phyloP scores from a whole-genome alignment of 2,797 vertebrate genomes.

The Xenops minutus region DNA sequence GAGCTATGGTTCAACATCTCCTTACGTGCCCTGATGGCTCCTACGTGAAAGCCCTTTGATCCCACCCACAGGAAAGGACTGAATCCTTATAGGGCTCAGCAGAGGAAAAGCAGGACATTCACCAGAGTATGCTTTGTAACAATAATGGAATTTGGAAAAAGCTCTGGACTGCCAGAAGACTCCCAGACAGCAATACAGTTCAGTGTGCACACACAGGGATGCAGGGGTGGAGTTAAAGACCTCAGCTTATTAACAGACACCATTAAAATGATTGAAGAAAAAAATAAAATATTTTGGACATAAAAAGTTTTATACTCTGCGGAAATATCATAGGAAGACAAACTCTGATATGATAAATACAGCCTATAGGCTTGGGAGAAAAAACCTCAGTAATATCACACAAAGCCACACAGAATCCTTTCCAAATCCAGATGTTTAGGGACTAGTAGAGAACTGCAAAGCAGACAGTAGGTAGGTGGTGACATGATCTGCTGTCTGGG shows the following conservation, averaged over 20 bases:
- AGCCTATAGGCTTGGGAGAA: background rate
- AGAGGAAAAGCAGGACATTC: conserved; percentile 26
- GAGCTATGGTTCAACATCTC: background rate
- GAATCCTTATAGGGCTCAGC: conserved; percentile 26
- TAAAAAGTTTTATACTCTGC: background rate
- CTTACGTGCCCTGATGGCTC: background rate
- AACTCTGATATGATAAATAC: background rate
- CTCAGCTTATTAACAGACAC: background rate
- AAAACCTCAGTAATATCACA: background rate
- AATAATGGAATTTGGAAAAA: conserved; percentile 57
- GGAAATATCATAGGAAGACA: background rate
- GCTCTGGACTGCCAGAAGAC: background rate
- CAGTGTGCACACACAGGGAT: background rate
- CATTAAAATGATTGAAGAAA: background rate
- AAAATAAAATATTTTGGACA: background rate
- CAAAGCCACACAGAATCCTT: background rate
- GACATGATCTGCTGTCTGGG: background rate
- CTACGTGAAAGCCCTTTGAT: background rate
- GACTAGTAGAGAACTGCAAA: background rate
- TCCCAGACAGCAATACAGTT: background rate
- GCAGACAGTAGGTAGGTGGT: background rate
- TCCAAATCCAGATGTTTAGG: background rate
- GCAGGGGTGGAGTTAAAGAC: background rate
- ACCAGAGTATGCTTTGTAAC: conserved; percentile 46
- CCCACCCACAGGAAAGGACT: conserved; percentile 26